Conservation (phyloP, 2,113 vertebrate genomes). For the Saccopteryx leptura region DNA sequence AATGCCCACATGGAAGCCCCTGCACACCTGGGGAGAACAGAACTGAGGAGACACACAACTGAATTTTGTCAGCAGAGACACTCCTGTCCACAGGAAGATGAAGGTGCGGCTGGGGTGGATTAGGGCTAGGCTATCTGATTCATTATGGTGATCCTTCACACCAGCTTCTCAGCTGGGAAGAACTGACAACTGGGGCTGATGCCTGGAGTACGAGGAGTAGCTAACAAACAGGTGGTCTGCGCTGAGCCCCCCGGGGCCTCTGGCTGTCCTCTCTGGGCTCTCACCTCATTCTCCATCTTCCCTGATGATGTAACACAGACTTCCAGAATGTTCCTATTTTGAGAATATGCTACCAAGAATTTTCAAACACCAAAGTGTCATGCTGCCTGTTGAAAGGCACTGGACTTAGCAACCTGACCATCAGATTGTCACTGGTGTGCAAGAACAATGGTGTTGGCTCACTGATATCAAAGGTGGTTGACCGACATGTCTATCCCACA, state of each 20-base stretch:
- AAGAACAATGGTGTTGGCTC: rapidly evolving
- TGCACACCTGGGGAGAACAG: not conserved
- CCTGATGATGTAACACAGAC: not conserved
- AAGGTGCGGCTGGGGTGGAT: rapidly evolving
- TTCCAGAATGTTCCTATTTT: not conserved
- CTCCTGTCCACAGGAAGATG: not conserved
- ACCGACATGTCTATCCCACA: rapidly evolving
- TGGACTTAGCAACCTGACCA: not conserved
- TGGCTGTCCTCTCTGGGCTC: not conserved
- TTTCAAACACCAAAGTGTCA: not conserved
- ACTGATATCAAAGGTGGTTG: not conserved
- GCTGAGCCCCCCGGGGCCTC: not conserved
- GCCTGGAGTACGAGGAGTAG: not conserved
- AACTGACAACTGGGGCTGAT: rapidly evolving
- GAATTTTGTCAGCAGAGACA: not conserved
- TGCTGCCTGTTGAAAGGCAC: rapidly evolving
- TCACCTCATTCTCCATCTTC: too few relatives aligned
- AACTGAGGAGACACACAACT: not conserved
- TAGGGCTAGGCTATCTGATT: not conserved
- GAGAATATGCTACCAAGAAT: not conserved
- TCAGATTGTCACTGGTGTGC: not conserved
- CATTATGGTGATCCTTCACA: not conserved
- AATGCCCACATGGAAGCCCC: too few relatives aligned
- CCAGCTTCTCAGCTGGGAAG: not conserved
- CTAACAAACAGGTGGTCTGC: not conserved